These are phyloP conservation scores for Chrysogorgia sp. DNA, from an alignment of 92 coral and sea anemone genomes.

Conservation along the genomic window DNA sequence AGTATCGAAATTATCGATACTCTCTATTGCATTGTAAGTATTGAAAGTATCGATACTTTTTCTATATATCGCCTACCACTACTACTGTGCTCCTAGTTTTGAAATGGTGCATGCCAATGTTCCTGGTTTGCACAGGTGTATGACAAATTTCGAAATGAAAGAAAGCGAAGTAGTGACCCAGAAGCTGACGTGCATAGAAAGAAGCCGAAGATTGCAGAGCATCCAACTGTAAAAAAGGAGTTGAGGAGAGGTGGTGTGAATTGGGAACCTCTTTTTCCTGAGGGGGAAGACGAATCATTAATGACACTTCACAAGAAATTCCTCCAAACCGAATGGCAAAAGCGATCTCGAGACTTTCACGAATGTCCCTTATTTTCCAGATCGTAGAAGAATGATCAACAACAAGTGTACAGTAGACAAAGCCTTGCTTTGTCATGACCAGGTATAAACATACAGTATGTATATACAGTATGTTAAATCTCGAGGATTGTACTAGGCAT, in stretches of 20 bases:
- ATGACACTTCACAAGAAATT: slow-evolving; percentile 56
- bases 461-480: too few relatives aligned
- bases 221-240: slow-evolving; percentile 34
- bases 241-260: slow-evolving; percentile 62
- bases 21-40: too few relatives aligned
- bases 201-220: neutral
- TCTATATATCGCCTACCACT: too few relatives aligned
- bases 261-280: slow-evolving; percentile 70
- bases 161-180: slow-evolving; percentile 53
- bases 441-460: too few relatives aligned
- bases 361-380: too few relatives aligned
- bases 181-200: slow-evolving; percentile 62
- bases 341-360: slow-evolving; percentile 55
- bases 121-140: slow-evolving; percentile 67
- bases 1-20: too few relatives aligned
- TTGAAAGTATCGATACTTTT: too few relatives aligned
- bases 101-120: slow-evolving; percentile 52
- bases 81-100: too few relatives aligned
- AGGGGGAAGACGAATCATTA: slow-evolving; percentile 70
- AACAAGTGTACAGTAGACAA: slow-evolving; percentile 30
- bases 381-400: slow-evolving; percentile 55
- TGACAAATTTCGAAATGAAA: slow-evolving; percentile 67
- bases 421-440: too few relatives aligned
- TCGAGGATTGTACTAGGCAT: too few relatives aligned
- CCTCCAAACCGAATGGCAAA: slow-evolving; percentile 42